Conservation (phyloP, 2,797 vertebrate genomes). For the Halcyon leucocephala region DNA sequence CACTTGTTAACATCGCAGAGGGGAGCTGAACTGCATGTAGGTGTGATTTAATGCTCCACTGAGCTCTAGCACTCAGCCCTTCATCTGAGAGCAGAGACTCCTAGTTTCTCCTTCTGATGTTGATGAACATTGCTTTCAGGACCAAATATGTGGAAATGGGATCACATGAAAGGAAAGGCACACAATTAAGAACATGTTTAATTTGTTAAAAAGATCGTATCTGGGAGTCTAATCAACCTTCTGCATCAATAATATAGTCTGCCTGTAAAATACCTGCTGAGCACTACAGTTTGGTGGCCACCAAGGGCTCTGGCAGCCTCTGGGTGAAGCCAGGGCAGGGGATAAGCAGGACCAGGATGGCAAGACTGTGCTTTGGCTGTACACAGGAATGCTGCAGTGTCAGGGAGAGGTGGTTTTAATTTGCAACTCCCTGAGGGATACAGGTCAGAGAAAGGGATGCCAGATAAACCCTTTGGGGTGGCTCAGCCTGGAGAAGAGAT, state of each 20-base stretch:
- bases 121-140: neutral
- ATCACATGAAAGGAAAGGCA: neutral
- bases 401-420: neutral
- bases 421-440: neutral
- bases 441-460: neutral
- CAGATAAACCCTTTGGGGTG: neutral
- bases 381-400: neutral
- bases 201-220: neutral
- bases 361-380: neutral
- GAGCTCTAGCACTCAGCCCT: constrained; percentile 21
- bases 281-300: neutral
- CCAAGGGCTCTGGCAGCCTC: neutral
- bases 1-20: neutral
- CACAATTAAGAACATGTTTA: neutral
- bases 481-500: neutral
- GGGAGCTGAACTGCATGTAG: neutral
- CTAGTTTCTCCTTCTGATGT: neutral
- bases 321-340: neutral
- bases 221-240: neutral
- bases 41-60: constrained; percentile 34
- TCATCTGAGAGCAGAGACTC: neutral
- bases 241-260: neutral
- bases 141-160: neutral
- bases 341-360: neutral
- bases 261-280: neutral